Evolutionary conservation across 2,888 invertebrate genomes (phyloP).

Genomic region (Phasia obesa): DNA sequence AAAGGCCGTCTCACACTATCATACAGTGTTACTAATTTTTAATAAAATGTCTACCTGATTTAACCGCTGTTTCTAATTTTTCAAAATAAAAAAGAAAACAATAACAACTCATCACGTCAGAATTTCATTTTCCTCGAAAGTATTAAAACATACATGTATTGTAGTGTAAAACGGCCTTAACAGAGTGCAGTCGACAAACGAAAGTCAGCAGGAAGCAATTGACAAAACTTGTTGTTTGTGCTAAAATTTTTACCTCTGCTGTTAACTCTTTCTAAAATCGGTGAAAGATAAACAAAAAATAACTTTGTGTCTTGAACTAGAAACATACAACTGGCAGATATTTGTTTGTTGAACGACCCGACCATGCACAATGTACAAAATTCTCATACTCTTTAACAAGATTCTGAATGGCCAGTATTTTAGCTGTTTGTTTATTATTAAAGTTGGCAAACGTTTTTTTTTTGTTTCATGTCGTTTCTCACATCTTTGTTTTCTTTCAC

Average conservation of each 20-base stretch:
- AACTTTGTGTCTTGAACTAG: constrained; percentile 68
- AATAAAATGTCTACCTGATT: no score
- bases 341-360: constrained; percentile 3
- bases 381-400: constrained; percentile 33
- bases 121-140: no score
- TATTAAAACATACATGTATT: no score
- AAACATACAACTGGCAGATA: constrained; percentile 67
- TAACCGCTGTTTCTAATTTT: no score
- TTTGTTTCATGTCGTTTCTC: not conserved
- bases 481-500: constrained; percentile 15
- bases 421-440: constrained; percentile 27
- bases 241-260: not conserved
- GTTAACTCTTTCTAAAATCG: not conserved
- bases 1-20: no score
- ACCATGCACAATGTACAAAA: constrained; percentile 13
- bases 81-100: no score
- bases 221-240: not conserved
- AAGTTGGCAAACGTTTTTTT: constrained; percentile 36
- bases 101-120: no score
- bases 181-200: no score
- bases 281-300: constrained; percentile 37
- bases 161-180: no score
- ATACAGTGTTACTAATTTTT: no score
- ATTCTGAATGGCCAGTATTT: constrained; percentile 53
- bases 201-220: no score